These are phyloP conservation scores for Leptopterna dolabrata DNA, from an alignment of 2,888 invertebrate genomes.

Conservation along the genomic window DNA sequence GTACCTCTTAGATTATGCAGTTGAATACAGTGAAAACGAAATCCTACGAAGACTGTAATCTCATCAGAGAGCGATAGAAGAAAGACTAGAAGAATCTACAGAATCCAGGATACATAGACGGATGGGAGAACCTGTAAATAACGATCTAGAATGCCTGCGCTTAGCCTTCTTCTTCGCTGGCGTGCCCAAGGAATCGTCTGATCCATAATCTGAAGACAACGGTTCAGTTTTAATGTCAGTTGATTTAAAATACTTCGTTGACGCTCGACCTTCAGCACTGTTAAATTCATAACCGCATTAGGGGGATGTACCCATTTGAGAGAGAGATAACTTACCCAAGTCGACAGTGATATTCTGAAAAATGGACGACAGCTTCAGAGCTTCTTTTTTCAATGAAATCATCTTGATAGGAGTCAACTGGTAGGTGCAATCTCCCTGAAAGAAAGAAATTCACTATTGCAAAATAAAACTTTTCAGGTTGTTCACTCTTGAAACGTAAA, in stretches of 20 bases:
- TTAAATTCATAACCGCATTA: no score
- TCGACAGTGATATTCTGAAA: background rate
- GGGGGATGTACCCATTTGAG: no score
- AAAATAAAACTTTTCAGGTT: no score
- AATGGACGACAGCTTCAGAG: background rate
- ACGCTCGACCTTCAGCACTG: no score
- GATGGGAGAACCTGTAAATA: background rate
- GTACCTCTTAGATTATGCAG: no score
- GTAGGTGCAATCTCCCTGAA: background rate
- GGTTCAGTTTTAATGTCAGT: background rate
- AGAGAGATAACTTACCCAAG: background rate
- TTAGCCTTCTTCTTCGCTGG: background rate
- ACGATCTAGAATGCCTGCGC: background rate
- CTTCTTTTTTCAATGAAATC: background rate
- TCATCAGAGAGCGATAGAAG: background rate
- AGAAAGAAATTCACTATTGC: background rate
- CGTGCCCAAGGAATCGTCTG: background rate
- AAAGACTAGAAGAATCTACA: slow-evolving; percentile 2
- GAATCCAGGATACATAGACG: background rate
- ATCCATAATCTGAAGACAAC: background rate
- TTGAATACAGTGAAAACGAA: background rate
- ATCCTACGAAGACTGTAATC: background rate
- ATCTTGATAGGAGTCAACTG: background rate
- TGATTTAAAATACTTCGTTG: background rate
- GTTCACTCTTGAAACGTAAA: no score